A percentile compares a stretch with the other conserved stretches of the same genome.
Conservation (phyloP, 1,140 invertebrate genomes). For the Cyphomyrmex costatus region DNA sequence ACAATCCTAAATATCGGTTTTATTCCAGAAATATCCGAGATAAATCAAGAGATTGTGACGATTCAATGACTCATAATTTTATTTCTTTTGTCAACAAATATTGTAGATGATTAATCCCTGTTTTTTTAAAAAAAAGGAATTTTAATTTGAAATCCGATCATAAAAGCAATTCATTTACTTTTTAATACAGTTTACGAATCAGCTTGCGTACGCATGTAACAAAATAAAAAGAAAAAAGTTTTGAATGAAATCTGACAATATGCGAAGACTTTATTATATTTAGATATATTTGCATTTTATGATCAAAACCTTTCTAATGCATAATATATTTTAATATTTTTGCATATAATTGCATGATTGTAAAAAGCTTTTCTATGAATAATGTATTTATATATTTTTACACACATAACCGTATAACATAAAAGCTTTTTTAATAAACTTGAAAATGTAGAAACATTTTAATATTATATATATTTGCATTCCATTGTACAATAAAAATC, state of each 20-base stretch:
- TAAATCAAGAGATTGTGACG: background rate
- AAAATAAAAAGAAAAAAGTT: background rate
- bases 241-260: background rate
- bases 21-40: background rate
- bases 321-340: background rate
- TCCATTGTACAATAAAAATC: background rate
- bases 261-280: background rate
- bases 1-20: background rate
- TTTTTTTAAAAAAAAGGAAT: constrained; percentile 17
- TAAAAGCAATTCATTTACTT: no score
- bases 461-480: background rate
- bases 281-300: background rate
- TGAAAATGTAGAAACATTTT: background rate
- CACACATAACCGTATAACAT: background rate
- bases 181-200: background rate
- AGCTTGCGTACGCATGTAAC: background rate
- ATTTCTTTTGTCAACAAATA: background rate
- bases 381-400: background rate
- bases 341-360: background rate
- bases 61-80: constrained; percentile 26
- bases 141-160: background rate
- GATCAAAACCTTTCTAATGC: background rate
- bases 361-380: background rate
- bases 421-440: background rate
- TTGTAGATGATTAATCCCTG: background rate